phyloP scores from a whole-genome alignment of 2,797 vertebrate genomes.

The Tenualosa ilisha region DNA sequence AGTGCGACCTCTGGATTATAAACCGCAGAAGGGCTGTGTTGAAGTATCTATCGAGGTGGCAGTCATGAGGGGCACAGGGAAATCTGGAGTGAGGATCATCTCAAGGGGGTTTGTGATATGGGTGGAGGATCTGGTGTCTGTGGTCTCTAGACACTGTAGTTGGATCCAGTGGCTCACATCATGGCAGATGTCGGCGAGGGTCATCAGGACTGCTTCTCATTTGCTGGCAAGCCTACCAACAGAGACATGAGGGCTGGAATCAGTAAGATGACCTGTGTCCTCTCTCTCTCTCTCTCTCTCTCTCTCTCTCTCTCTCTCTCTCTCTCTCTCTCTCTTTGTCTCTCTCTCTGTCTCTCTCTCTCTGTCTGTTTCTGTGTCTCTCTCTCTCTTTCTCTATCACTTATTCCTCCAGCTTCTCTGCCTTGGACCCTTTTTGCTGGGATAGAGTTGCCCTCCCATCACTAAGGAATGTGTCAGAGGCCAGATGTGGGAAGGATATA shows the following conservation, averaged over 20 bases:
- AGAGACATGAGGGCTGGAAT: not conserved
- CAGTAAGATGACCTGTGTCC: not conserved
- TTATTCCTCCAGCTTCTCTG: not conserved
- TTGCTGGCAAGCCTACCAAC: not conserved
- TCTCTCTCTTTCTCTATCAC: conserved; percentile 35
- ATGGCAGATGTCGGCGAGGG: no score
- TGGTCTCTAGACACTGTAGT: not conserved
- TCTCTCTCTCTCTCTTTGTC: not conserved
- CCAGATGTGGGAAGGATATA: conserved; percentile 74
- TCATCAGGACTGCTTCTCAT: not conserved
- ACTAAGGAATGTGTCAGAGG: conserved; percentile 61
- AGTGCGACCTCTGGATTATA: not conserved
- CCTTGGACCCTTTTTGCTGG: conserved; percentile 63
- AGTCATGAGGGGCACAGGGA: no score
- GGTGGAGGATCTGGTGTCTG: not conserved
- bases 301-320: not conserved
- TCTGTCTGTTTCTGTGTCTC: not conserved
- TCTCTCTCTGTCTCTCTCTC: conserved; percentile 26
- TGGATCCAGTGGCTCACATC: not conserved
- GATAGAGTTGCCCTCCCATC: conserved; percentile 68
- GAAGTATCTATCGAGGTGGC: no score
- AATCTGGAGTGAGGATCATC: no score
- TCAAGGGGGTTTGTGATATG: no score
- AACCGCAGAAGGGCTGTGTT: not conserved
- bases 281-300: not conserved